Conservation (phyloP, 2,113 vertebrate genomes). For the Tricholaema leucomelas region DNA sequence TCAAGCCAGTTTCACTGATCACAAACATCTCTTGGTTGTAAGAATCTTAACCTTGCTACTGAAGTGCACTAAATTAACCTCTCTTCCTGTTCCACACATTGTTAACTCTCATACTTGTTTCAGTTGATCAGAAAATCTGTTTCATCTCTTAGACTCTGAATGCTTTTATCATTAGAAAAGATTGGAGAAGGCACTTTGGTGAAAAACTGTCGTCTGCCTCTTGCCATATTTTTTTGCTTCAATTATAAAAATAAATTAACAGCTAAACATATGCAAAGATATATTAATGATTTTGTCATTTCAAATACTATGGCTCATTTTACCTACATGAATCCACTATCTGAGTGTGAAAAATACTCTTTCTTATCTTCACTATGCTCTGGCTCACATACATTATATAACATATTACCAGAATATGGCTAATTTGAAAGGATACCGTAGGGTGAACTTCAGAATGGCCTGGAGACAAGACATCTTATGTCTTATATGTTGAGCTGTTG, state of each 20-base stretch:
- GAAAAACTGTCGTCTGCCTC: not conserved
- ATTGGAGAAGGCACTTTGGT: not conserved
- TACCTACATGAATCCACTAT: not conserved
- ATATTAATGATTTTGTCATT: constrained; percentile 18
- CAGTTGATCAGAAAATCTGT: not conserved
- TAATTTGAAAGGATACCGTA: constrained; percentile 27
- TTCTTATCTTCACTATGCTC: not conserved
- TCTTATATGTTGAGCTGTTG: not conserved
- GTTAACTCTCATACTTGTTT: not conserved
- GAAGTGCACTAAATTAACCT: too few species aligned
- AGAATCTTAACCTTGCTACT: too few species aligned
- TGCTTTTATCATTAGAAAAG: not conserved
- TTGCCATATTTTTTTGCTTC: not conserved
- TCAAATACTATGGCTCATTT: constrained; percentile 7
- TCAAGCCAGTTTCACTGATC: too few species aligned
- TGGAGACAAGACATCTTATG: not conserved
- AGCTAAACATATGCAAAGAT: not conserved
- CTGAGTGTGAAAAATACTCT: not conserved
- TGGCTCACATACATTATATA: not conserved
- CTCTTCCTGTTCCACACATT: too few species aligned
- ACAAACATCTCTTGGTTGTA: too few species aligned
- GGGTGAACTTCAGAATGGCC: not conserved
- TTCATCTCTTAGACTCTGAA: not conserved
- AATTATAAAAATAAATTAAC: constrained; percentile 29
- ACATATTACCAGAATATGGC: not conserved